These are phyloP conservation scores for Pithys albifrons DNA, from an alignment of 2,113 vertebrate genomes.

Conservation along the genomic window DNA sequence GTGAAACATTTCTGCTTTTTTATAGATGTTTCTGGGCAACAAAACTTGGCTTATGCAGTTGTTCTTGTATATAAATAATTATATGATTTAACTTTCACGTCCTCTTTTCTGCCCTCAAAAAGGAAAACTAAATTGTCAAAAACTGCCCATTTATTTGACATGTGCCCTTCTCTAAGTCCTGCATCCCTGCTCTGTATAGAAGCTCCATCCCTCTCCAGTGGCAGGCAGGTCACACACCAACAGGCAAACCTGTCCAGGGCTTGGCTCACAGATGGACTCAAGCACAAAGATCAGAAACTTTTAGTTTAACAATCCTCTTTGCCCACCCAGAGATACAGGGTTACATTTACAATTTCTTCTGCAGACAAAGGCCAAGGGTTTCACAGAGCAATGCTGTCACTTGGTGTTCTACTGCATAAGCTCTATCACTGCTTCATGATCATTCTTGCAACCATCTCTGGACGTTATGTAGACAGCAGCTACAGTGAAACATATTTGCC, in stretches of 20 bases:
- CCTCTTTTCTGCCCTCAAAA: not conserved
- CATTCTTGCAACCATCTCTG: not conserved
- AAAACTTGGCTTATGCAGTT: not conserved
- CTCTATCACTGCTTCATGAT: fast-evolving
- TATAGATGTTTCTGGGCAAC: not conserved
- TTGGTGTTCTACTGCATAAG: not conserved
- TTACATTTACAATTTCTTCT: not conserved
- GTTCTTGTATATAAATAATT: not conserved
- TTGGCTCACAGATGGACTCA: not conserved
- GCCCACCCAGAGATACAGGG: not conserved
- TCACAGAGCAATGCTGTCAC: not conserved
- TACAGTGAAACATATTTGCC: not conserved
- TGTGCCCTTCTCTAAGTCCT: not conserved
- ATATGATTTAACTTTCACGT: not conserved
- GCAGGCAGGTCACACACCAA: conserved; percentile 12
- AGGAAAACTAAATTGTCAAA: not conserved
- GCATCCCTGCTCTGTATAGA: not conserved
- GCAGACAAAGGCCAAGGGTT: not conserved
- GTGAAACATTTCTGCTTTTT: not conserved
- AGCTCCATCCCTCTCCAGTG: conserved; percentile 33
- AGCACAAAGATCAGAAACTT: not conserved
- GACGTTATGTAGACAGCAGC: not conserved
- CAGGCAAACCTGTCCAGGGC: not conserved
- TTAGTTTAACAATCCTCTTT: not conserved
- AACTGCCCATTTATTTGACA: not conserved